Base-by-base conservation (phyloP, 1,140 invertebrate species). In the Caenorhabditis inopinata region DNA sequence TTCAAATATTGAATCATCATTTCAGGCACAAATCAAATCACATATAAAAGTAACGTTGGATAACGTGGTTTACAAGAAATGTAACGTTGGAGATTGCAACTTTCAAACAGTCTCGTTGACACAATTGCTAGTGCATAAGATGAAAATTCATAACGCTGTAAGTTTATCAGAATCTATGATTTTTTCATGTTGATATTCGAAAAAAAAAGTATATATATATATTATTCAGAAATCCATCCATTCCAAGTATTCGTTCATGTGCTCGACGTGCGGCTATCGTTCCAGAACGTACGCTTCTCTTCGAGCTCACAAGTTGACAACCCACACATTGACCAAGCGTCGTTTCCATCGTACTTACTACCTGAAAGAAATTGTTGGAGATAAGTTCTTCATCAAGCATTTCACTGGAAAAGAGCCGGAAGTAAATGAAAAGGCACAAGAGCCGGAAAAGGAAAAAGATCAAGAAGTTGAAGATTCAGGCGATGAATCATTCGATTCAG, bases 401-500 rank as follows among this genome's bases (percentile, higher is more conserved):
- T 38, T 38, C 9, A 4, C 27, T 11, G 25, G 11, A 23, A 51
- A 51, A 51, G 21, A 32, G 6, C 9, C 3, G 16, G 25, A 58
- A 16, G 12, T 3, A 21, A 16, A 14, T 14, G 27, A 32, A 58
- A 29, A 14, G 18, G 18, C 48, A 7, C 21, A 58, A 21, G 27
- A 32, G 25, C 4, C 2, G n/a, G n/a, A n/a, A 29, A 18, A 6
- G 51, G n/a, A 68, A 16, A 18, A 35, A 9, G 58, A 68, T 2
- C 32, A 42, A 0, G 58, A 58, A 5, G 49, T 12, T 2, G 49
- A 58, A 5, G 29, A 25, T 4, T 58, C 51, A 4, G 51, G 27
- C 3, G 51, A 68, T 68, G 58, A 68, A n/a, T 32, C 53, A 16
- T 62, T 62, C n/a, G 53, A 62, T 32, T 62, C 53, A 21, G 35